Evolutionary conservation across 2,888 invertebrate genomes (phyloP).

Genomic region (Neocrepidodera transversa): DNA sequence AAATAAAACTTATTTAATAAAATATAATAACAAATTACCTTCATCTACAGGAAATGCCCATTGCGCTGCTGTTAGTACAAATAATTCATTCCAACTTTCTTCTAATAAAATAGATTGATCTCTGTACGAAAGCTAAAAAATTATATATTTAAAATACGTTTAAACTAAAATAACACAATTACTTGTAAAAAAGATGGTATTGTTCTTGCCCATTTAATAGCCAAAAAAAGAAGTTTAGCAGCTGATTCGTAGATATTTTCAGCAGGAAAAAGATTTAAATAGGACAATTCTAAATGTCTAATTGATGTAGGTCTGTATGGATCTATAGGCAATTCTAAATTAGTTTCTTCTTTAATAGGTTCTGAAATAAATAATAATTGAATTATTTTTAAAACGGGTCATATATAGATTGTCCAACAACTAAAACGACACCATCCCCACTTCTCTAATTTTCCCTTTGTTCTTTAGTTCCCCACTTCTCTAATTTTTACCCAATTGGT

Average conservation of each 20-base stretch:
- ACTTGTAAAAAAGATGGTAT: conserved; percentile 79
- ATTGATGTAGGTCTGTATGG: conserved; percentile 36
- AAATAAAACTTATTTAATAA: background rate
- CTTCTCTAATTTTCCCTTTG: too few relatives aligned
- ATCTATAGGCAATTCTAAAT: conserved; percentile 54
- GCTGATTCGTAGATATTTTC: conserved; percentile 75
- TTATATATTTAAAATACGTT: background rate
- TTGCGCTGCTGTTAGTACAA: conserved; percentile 83
- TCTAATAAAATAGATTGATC: conserved; percentile 79
- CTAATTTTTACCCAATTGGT: too few relatives aligned
- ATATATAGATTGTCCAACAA: too few relatives aligned
- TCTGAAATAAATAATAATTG: too few relatives aligned
- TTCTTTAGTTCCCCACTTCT: too few relatives aligned
- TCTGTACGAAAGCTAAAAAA: conserved; percentile 66
- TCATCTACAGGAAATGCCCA: conserved; percentile 79
- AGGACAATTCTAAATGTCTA: conserved; percentile 55
- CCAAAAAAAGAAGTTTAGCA: conserved; percentile 76
- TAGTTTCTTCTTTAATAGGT: conserved; percentile 37
- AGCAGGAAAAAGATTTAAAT: conserved; percentile 63
- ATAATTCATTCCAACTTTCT: conserved; percentile 84
- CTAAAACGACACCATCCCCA: too few relatives aligned
- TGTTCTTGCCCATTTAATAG: conserved; percentile 81
- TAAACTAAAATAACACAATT: conserved; percentile 26
- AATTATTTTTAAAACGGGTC: too few relatives aligned
- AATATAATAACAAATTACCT: conserved; percentile 60